Evolutionary conservation across 2,113 vertebrate species (phyloP).

Genomic region (Hemichromis elongatus): DNA sequence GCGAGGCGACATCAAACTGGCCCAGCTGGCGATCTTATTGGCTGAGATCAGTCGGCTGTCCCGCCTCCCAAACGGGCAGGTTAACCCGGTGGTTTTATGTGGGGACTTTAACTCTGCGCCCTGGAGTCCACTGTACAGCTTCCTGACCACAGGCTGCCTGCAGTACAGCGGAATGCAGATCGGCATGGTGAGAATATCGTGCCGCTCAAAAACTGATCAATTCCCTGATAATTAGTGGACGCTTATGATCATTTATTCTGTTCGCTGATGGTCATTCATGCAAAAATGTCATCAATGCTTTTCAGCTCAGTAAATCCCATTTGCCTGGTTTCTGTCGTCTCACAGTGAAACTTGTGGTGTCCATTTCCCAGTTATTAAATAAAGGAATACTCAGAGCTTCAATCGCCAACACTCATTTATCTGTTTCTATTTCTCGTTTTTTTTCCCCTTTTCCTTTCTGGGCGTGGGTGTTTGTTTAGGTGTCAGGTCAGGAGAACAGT

Average conservation of each 20-base stretch:
- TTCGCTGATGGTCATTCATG: not conserved
- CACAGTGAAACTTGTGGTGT: not conserved
- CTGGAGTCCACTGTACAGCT: conserved; percentile 86
- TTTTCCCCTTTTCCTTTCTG: not conserved
- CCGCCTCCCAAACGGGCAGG: conserved; percentile 70
- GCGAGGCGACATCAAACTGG: conserved; percentile 92
- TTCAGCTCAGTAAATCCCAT: not conserved
- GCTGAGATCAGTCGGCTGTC: conserved; percentile 85
- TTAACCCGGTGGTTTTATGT: conserved; percentile 85
- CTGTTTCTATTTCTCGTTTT: not conserved
- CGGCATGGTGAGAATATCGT: conserved; percentile 77
- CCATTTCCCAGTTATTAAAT: not conserved
- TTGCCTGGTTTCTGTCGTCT: not conserved
- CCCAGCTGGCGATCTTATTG: conserved; percentile 90
- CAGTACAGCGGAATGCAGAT: conserved; percentile 84
- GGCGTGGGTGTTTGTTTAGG: conserved; percentile 64
- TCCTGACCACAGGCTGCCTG: conserved; percentile 84
- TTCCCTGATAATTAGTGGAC: not conserved
- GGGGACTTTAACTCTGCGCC: conserved; percentile 97
- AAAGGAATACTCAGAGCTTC: not conserved
- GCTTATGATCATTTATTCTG: not conserved
- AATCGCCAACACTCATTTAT: not conserved
- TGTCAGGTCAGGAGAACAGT: conserved; percentile 89
- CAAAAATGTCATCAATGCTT: not conserved
- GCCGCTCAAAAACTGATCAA: not conserved